Evolutionary conservation across 2,797 vertebrate species (phyloP).

Genomic region (Molossus molossus): DNA sequence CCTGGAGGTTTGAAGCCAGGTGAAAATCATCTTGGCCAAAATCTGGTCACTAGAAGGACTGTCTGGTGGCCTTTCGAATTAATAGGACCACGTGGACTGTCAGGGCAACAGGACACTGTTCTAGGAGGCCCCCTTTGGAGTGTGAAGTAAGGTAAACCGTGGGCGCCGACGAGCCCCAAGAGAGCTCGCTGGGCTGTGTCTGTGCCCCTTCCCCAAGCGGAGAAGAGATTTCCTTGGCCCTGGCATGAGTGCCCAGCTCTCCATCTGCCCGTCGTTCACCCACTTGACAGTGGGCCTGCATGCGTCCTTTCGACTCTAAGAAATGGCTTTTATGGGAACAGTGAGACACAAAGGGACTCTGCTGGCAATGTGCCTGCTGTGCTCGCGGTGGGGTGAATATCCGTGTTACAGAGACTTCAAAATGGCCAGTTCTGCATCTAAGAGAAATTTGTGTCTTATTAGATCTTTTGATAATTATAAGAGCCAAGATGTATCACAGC

Average conservation of each 20-base stretch:
- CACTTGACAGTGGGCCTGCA: background rate
- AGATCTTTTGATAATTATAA: background rate
- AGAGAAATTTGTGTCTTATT: background rate
- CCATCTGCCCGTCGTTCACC: background rate
- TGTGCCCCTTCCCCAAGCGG: background rate
- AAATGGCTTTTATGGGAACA: background rate
- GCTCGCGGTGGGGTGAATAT: background rate
- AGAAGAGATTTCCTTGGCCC: background rate
- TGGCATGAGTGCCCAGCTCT: background rate
- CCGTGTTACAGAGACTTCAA: background rate
- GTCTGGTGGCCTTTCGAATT: conserved; percentile 36
- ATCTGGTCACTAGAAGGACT: background rate
- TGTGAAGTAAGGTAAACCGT: background rate
- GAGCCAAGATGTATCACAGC: background rate
- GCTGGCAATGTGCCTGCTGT: background rate
- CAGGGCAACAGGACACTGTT: background rate
- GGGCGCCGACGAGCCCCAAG: background rate
- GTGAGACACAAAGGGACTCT: background rate
- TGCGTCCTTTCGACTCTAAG: background rate
- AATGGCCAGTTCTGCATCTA: background rate
- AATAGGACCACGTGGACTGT: background rate
- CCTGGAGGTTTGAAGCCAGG: background rate
- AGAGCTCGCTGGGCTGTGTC: background rate
- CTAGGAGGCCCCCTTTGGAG: background rate
- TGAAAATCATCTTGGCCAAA: background rate